Evolutionary conservation across 1,140 invertebrate genomes (phyloP), one percentile per base, ranked within the genome.

Genomic region (Dysdera silvatica): DNA sequence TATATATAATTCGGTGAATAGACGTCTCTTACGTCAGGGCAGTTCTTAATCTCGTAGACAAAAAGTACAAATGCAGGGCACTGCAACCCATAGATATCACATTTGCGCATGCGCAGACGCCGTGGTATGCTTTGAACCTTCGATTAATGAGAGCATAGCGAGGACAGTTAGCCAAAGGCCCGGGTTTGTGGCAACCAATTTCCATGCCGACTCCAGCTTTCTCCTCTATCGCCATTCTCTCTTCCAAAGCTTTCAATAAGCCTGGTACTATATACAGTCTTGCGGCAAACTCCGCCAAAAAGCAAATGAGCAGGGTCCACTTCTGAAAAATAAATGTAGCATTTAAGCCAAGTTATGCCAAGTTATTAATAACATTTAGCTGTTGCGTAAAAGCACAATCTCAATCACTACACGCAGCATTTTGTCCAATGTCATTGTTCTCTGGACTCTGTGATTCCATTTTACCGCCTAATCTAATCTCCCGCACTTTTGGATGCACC

Each of bases 1-100:
- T 37, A 37, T 8, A 37, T 37, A 10, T 47, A 47, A n/a, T 12
- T 47, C 7, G 45, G 8, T 12, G 45, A 47, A 8, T 8, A 23
- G 10, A 8, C 20, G 8, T n/a, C 20, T 8, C 23, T 47, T 18
- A 65, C 16, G 63, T 65, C 29, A 65, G 18, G 28, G 51, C 56
- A 18, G 57, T 45, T 43, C 69, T 55, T 16, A 83, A 74, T 76
- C 83, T 84, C 69, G 79, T 80, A 41, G 84, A 80, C 65, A 87
- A 75, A 72, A 85, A 85, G 74, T 84, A 79, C 32, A 87, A 74
- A 70, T 87, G 85, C 51, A 86, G 74, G 20, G 82, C 80, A 10
- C 84, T 87, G 70, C 85, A 88, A 4, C 78, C 81, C 74, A 89
- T 83, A 0, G 84, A 80, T 8, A 84, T 73, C 69, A 89, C 81